Conservation (phyloP, 2,797 vertebrate genomes). For the Gymnodraco acuticeps region DNA sequence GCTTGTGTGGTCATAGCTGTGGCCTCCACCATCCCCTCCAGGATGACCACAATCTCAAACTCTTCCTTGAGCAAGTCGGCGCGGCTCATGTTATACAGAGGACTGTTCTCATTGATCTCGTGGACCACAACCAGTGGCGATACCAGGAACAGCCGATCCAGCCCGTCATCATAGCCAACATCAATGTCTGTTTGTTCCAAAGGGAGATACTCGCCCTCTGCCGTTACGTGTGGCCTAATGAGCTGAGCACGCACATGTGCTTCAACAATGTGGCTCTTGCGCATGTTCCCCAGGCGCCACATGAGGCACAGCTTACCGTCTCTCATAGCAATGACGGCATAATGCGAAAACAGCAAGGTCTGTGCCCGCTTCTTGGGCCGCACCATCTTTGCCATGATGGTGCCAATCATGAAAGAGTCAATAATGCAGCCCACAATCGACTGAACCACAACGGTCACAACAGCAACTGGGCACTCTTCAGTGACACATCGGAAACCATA, state of each 20-base stretch:
- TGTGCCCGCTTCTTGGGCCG: constrained; percentile 94
- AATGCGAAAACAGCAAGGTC: constrained; percentile 93
- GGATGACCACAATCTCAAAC: constrained; percentile 98
- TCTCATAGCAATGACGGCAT: constrained; percentile 90
- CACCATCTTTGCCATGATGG: constrained; percentile 98
- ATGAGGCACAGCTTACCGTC: constrained; percentile 94
- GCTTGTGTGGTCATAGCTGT: constrained; percentile 99
- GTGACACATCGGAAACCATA: constrained; percentile 95
- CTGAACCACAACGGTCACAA: constrained; percentile 93
- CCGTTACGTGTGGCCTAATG: constrained; percentile 90
- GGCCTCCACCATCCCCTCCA: constrained; percentile 99
- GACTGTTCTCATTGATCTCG: constrained; percentile 92
- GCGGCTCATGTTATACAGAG: constrained; percentile 88
- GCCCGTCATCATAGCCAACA: constrained; percentile 93
- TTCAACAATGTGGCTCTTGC: constrained; percentile 96
- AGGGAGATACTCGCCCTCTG: constrained; percentile 93
- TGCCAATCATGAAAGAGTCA: constrained; percentile 96
- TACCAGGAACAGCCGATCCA: constrained; percentile 95
- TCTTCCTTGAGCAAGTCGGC: constrained; percentile 90
- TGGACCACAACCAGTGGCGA: constrained; percentile 94
- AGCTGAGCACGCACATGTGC: constrained; percentile 93
- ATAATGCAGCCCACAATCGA: constrained; percentile 95
- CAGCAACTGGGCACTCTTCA: constrained; percentile 92
- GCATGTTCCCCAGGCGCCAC: constrained; percentile 95
- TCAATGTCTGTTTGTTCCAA: constrained; percentile 95